phyloP scores from a whole-genome alignment of 2,113 vertebrate genomes.

The Tragelaphus buxtoni region DNA sequence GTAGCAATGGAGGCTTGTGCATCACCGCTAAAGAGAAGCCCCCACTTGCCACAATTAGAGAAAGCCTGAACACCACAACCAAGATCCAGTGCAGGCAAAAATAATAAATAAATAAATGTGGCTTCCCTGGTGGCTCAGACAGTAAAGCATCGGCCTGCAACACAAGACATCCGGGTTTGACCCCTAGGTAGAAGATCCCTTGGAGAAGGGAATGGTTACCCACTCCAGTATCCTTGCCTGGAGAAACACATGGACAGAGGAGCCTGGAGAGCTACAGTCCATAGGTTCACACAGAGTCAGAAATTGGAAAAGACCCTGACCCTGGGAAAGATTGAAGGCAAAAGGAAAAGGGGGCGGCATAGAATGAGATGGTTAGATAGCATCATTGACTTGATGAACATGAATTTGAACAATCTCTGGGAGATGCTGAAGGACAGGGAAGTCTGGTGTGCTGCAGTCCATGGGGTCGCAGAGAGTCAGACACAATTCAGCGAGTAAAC shows the following conservation, averaged over 20 bases:
- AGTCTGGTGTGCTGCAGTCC: background rate
- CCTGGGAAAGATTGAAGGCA: background rate
- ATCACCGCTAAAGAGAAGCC: background rate
- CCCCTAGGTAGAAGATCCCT: background rate
- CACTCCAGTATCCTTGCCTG: background rate
- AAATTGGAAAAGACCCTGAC: background rate
- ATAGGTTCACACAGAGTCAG: background rate
- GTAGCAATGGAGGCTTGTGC: background rate
- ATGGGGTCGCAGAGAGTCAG: background rate
- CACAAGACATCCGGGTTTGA: background rate
- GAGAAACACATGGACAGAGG: background rate
- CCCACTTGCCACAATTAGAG: background rate
- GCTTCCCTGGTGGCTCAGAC: background rate
- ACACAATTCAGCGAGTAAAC: background rate
- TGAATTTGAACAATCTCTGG: background rate
- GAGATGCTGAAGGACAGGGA: background rate
- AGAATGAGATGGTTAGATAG: background rate
- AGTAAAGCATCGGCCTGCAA: background rate
- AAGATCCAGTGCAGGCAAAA: background rate
- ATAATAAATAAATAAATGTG: background rate
- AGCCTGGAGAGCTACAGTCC: background rate
- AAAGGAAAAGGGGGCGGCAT: background rate
- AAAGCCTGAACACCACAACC: background rate
- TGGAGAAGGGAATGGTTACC: background rate
- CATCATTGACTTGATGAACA: background rate